Conservation (phyloP, 2,113 vertebrate species). For the Rhinichthys klamathensis region DNA sequence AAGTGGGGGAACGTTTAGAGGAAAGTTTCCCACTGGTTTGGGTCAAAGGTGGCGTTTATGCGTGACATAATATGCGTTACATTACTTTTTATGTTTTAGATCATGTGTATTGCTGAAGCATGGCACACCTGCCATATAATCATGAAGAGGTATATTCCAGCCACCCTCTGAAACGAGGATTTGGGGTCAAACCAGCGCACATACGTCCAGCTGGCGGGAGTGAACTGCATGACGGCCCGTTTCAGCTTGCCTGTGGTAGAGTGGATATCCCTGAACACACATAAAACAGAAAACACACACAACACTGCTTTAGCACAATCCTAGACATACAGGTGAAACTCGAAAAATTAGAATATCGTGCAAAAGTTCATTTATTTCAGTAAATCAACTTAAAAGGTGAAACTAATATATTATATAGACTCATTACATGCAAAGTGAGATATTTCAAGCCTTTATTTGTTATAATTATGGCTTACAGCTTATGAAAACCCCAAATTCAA, state of each 20-base stretch:
- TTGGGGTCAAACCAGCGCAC: slow-evolving; percentile 98
- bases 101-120: neutral
- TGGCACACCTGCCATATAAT: slow-evolving; percentile 96
- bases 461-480: too few species aligned
- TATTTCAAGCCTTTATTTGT: too few species aligned
- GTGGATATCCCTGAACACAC: slow-evolving; percentile 88
- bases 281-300: slow-evolving; percentile 30
- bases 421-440: too few species aligned
- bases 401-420: too few species aligned
- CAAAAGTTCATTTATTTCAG: too few species aligned
- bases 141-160: slow-evolving; percentile 97
- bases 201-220: slow-evolving; percentile 98
- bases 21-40: neutral
- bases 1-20: too few species aligned
- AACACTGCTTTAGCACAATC: neutral
- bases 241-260: slow-evolving; percentile 97
- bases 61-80: too few species aligned
- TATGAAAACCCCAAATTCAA: too few species aligned
- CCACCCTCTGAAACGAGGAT: slow-evolving; percentile 95
- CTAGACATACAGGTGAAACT: neutral
- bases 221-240: slow-evolving; percentile 93
- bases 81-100: neutral
- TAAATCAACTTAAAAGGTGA: too few species aligned
- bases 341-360: too few species aligned
- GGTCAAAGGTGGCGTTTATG: neutral